phyloP scores from a whole-genome alignment of 23 tunicate species.

The Trididemnum clinides region DNA sequence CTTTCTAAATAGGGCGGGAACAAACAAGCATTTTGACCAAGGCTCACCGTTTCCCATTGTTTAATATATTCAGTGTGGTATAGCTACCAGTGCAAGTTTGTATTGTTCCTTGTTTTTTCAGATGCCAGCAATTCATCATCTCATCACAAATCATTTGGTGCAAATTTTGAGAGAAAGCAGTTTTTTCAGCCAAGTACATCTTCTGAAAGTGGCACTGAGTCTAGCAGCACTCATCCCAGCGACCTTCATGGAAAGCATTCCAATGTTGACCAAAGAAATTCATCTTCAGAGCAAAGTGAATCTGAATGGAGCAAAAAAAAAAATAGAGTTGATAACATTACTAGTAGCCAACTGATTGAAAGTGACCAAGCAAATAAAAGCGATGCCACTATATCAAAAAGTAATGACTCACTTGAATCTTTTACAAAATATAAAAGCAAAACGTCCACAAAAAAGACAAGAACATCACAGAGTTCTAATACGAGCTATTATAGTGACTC shows the following conservation, averaged over 20 bases:
- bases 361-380: too few species aligned
- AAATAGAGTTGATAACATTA: neutral
- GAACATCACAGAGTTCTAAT: neutral
- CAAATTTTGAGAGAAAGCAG: too few species aligned
- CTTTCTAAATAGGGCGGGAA: too few species aligned
- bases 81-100: too few species aligned
- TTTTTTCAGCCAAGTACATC: too few species aligned
- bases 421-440: neutral
- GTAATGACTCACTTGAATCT: neutral
- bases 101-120: too few species aligned
- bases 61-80: too few species aligned
- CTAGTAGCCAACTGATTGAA: too few species aligned
- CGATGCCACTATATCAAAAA: neutral
- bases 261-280: neutral
- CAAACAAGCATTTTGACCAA: too few species aligned
- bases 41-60: too few species aligned
- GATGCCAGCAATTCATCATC: too few species aligned
- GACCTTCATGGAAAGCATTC: constrained; percentile 3
- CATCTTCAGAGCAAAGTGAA: neutral
- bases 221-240: constrained; percentile 3
- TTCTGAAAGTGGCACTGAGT: neutral
- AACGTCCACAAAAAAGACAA: neutral
- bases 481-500: constrained; percentile 4
- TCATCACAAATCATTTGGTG: too few species aligned
- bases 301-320: neutral